phyloP scores from a whole-genome alignment of 2,113 vertebrate species.

The Bettongia penicillata region DNA sequence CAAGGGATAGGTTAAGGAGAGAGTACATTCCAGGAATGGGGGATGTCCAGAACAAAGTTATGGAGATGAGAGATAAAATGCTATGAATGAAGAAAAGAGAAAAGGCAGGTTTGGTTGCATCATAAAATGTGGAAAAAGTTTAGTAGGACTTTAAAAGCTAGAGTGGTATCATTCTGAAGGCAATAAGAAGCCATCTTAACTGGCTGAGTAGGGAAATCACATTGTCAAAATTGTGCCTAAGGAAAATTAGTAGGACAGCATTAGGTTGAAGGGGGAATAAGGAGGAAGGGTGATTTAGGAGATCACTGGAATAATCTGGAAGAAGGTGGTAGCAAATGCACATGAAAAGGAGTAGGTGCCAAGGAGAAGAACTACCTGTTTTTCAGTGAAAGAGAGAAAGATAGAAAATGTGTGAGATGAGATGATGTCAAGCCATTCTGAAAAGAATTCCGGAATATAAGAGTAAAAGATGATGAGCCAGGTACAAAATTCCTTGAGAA shows the following conservation, averaged over 20 bases:
- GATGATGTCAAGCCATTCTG: neutral
- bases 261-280: neutral
- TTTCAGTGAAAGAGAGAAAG: neutral
- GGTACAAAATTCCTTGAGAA: neutral
- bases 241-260: neutral
- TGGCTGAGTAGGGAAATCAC: neutral
- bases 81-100: neutral
- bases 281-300: neutral
- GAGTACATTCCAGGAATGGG: neutral
- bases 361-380: neutral
- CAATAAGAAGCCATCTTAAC: neutral
- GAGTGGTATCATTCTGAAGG: neutral
- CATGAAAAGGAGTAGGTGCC: neutral
- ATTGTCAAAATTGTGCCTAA: neutral
- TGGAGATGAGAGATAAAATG: neutral
- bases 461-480: neutral
- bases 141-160: neutral
- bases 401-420: neutral
- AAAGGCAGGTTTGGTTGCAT: neutral
- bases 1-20: neutral
- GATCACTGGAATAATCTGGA: neutral
- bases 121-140: neutral
- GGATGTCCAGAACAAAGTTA: neutral
- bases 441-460: neutral
- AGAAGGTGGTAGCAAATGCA: neutral